These are phyloP conservation scores for Drosophila simulans DNA, from an alignment of 1,140 invertebrate genomes.

Conservation along the genomic window DNA sequence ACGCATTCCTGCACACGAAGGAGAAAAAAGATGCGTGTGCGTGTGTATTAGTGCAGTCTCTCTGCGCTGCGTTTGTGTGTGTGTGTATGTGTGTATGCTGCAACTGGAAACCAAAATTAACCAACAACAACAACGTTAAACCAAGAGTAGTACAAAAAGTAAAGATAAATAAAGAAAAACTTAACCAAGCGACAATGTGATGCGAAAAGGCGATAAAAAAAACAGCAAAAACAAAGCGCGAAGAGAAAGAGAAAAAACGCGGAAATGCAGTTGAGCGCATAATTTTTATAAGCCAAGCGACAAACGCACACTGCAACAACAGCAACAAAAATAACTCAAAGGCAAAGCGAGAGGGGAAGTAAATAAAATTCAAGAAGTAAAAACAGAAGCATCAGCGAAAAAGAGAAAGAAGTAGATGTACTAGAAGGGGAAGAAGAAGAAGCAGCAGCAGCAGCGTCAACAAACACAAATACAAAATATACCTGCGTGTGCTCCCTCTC, in stretches of 20 bases:
- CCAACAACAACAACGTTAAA: slow-evolving; percentile 12
- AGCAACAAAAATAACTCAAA: slow-evolving; percentile 9
- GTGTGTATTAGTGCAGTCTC: slow-evolving; percentile 33
- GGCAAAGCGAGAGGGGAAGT: slow-evolving; percentile 22
- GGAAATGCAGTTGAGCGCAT: slow-evolving; percentile 82
- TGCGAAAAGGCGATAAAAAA: slow-evolving; percentile 63
- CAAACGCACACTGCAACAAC: slow-evolving; percentile 37
- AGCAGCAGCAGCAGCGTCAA: slow-evolving; percentile 54
- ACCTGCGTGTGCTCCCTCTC: slow-evolving; percentile 2
- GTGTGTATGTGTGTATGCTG: slow-evolving; percentile 22
- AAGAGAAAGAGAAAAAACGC: slow-evolving; percentile 61
- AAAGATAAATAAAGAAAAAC: slow-evolving; percentile 27
- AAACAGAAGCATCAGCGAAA: slow-evolving; percentile 40
- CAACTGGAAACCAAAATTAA: slow-evolving; percentile 44
- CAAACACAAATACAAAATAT: slow-evolving; percentile 34
- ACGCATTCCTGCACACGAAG: slow-evolving; percentile 34
- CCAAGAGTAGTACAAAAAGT: background rate
- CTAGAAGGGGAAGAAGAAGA: slow-evolving; percentile 11
- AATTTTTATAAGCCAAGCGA: slow-evolving; percentile 78
- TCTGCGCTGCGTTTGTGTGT: background rate
- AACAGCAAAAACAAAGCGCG: slow-evolving; percentile 39
- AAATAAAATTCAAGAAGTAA: slow-evolving; percentile 56
- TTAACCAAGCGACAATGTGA: slow-evolving; percentile 61
- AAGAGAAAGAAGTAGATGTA: slow-evolving; percentile 9
- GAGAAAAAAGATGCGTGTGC: slow-evolving; percentile 31